Base-by-base conservation (phyloP, 1,140 invertebrate species). In the Drosophila santomea region DNA sequence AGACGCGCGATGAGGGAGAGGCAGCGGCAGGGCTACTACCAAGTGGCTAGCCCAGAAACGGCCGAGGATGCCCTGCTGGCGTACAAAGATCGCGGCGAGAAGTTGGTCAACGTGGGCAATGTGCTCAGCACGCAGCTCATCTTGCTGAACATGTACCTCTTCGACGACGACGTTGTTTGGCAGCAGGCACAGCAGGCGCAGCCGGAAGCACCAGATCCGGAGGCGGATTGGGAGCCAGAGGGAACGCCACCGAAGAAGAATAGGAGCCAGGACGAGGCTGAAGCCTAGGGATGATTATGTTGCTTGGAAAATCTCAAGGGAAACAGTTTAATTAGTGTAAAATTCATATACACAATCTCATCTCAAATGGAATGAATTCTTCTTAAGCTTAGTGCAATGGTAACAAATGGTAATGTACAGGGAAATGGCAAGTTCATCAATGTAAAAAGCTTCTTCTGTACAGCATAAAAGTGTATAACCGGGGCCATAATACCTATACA, bases 51-150 rank as follows among this genome's bases (percentile, higher is more conserved):
- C 1, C 7, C 0, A 0, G 5, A 23, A 0, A 4, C 69, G 14
- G 10, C 6, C 7, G n/a, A 28, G 14, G n/a, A 36, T 0, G 52
- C 25, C 6, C 7, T 41, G 4, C 47, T 15, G n/a, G 28, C 7
- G 28, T 35, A 59, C 17, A 28, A 12, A 0, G 39, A 57, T 28
- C 45, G 35, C 0, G 54, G 72, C 15, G 73, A 75, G 4, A 51
- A 38, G 23, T 23, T 75, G 3, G 44, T 75, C 1, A 58, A 67
- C 4, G 36, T 75, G 20, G 20, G n/a, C 6, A 25, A 32, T 4
- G 41, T 47, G 4, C 68, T 71, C 12, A 61, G 25, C 28, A 45
- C 17, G 2, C 45, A 59, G 32, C 7, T 39, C 6, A 12, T 17
- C n/a, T 23, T 76, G 7, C 50, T 76, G 5, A 38, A 44, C 14